Evolutionary conservation across 2,113 vertebrate genomes (phyloP).

Genomic region (Uria aalge): DNA sequence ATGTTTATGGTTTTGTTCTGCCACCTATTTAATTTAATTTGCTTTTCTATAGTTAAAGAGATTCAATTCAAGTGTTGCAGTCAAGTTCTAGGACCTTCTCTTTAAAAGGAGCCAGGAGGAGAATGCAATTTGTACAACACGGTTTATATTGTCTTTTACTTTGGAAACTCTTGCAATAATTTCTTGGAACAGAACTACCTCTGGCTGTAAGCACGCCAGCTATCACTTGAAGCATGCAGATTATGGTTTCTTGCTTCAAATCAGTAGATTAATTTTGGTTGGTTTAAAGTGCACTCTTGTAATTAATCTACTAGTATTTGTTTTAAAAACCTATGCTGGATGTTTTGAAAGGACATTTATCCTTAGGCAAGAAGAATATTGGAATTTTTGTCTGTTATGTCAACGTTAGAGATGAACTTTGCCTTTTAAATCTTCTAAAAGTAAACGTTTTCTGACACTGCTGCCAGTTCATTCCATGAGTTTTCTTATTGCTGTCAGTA

Average conservation of each 20-base stretch:
- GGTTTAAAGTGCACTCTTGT: background rate
- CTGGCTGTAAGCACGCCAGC: constrained; percentile 6
- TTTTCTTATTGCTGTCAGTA: constrained; percentile 42
- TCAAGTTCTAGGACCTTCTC: background rate
- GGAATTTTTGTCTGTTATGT: constrained; percentile 4
- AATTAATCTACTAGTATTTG: constrained; percentile 54
- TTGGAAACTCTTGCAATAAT: background rate
- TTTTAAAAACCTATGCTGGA: constrained; percentile 42
- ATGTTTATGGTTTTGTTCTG: background rate
- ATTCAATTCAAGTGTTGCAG: background rate
- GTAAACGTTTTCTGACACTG: constrained; percentile 43
- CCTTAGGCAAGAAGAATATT: constrained; percentile 31
- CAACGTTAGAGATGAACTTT: background rate
- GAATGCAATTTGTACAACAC: background rate
- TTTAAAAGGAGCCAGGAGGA: background rate
- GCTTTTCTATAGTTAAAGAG: background rate
- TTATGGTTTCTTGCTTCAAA: constrained; percentile 40
- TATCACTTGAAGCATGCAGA: constrained; percentile 4
- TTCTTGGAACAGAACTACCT: constrained; percentile 26
- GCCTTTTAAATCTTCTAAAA: constrained; percentile 41
- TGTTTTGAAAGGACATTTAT: constrained; percentile 58
- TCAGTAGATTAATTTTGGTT: constrained; percentile 38
- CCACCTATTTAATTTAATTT: background rate
- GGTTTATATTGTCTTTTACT: background rate
- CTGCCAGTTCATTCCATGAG: constrained; percentile 26